Base-by-base conservation (phyloP, 1,140 invertebrate species). In the Zaprionus camerounensis region DNA sequence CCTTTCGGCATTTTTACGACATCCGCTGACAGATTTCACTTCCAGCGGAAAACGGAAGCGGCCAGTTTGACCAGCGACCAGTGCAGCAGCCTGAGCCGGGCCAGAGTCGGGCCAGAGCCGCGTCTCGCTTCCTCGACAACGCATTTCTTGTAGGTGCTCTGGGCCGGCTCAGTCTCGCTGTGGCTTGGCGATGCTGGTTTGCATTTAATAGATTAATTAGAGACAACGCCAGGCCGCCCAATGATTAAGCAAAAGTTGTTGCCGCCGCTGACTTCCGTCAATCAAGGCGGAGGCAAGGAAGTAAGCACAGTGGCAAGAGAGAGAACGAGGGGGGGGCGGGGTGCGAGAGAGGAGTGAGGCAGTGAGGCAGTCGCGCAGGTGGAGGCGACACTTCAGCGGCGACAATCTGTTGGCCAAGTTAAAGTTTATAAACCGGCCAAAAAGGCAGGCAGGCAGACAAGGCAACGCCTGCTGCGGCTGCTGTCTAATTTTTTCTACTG, bases 181-280 rank as follows among this genome's bases (percentile, higher is more conserved):
- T 0, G 38, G 13, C 67, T 67, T 7, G 46, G 62, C 71, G 69
- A 7, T 46, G 41, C 78, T 81, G 79, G 81, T 84, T 76, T 90
- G 81, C 77, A 85, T 91, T 90, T 91, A 90, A 90, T 90, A 90
- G 86, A 90, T 90, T 90, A 90, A 90, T 90, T 90, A 90, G 67
- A 90, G 85, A 70, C 79, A 76, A 56, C 61, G 71, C 76, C 66
- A 74, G 71, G 75, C 85, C 81, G 85, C 85, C 84, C 84, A 80
- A 81, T 90, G 82, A 91, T 90, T 83, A 85, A 85, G 85, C 86
- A 91, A 82, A 90, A 90, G 85, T 81, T 73, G 78, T 81, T 77
- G 70, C 68, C 80, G 72, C 72, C 73, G 58, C 51, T 61, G 72
- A 85, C 85, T 88, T 88, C 85, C 85, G 85, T 85, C 85, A 85